phyloP scores from a whole-genome alignment of 2,113 vertebrate genomes.

The Zapornia atra region DNA sequence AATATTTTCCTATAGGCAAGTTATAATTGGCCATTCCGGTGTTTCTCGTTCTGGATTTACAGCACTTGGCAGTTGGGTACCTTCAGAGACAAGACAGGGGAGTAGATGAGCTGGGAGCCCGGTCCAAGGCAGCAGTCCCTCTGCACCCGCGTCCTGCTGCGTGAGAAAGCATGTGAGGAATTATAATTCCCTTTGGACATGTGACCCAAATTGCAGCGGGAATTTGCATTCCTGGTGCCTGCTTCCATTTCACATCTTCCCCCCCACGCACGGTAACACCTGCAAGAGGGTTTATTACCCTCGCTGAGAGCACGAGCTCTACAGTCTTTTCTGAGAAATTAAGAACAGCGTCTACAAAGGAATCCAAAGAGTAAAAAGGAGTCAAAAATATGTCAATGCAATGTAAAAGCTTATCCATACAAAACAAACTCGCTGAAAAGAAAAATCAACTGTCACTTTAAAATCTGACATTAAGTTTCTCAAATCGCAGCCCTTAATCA shows the following conservation, averaged over 20 bases:
- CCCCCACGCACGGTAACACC: not conserved
- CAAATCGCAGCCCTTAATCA: constrained; percentile 50
- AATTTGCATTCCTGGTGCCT: constrained; percentile 57
- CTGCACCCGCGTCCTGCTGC: not conserved
- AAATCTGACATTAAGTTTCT: constrained; percentile 48
- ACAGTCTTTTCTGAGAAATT: not conserved
- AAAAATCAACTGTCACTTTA: constrained; percentile 49
- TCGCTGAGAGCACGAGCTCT: not conserved
- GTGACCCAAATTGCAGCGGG: constrained; percentile 33
- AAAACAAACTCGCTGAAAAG: constrained; percentile 29
- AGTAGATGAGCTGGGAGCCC: not conserved
- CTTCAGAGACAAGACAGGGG: not conserved
- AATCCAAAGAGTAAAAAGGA: not conserved
- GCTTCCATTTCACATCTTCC: constrained; percentile 3
- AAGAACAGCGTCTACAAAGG: not conserved
- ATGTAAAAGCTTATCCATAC: not conserved
- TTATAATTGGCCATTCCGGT: not conserved
- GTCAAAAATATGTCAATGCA: not conserved
- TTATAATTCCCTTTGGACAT: constrained; percentile 58
- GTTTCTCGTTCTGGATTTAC: not conserved
- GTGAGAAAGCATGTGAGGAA: constrained; percentile 57
- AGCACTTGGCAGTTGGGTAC: not conserved
- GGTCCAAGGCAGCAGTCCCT: not conserved
- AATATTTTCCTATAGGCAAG: constrained; percentile 17
- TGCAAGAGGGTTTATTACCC: not conserved